A percentile compares a stretch with the other conserved stretches of the same genome.
Evolutionary conservation across 2,888 invertebrate species (phyloP).

Genomic region (Carabus problematicus): DNA sequence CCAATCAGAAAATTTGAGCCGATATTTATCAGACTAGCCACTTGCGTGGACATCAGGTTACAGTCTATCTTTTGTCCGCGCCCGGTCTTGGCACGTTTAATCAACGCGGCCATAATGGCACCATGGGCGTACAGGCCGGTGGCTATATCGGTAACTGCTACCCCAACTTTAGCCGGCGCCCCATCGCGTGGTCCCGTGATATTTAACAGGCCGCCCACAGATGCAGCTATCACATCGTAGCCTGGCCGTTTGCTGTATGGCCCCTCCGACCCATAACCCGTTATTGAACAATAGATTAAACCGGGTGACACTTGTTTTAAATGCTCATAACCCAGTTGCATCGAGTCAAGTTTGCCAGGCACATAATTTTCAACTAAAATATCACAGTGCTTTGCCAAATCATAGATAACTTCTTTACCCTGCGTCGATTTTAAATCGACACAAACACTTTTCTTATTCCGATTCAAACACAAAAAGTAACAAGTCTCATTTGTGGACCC

Average conservation of each 20-base stretch:
- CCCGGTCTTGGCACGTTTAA: conserved; percentile 78
- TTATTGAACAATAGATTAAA: conserved; percentile 91
- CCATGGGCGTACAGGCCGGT: conserved; percentile 96
- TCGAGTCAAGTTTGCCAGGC: conserved; percentile 82
- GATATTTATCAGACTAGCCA: conserved; percentile 86
- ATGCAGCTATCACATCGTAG: conserved; percentile 95
- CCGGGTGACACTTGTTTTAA: conserved; percentile 74
- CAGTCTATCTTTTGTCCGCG: conserved; percentile 93
- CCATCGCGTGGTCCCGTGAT: conserved; percentile 87
- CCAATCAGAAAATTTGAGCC: conserved; percentile 91
- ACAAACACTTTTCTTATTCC: conserved; percentile 93
- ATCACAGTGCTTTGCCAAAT: conserved; percentile 80
- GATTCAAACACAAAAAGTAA: conserved; percentile 88
- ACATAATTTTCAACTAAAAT: conserved; percentile 93
- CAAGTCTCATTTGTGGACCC: conserved; percentile 70
- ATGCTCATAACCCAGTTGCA: conserved; percentile 82
- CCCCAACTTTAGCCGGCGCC: conserved; percentile 89
- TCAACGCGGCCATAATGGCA: conserved; percentile 89
- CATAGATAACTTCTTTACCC: conserved; percentile 71
- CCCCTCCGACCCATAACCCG: conserved; percentile 89
- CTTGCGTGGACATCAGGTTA: conserved; percentile 91
- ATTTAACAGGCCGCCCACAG: conserved; percentile 87
- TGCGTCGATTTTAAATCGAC: conserved; percentile 78
- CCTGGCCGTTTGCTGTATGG: conserved; percentile 90
- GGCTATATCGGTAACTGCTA: conserved; percentile 90